phyloP scores from a whole-genome alignment of 2,113 vertebrate species.

The Pogona vitticeps region DNA sequence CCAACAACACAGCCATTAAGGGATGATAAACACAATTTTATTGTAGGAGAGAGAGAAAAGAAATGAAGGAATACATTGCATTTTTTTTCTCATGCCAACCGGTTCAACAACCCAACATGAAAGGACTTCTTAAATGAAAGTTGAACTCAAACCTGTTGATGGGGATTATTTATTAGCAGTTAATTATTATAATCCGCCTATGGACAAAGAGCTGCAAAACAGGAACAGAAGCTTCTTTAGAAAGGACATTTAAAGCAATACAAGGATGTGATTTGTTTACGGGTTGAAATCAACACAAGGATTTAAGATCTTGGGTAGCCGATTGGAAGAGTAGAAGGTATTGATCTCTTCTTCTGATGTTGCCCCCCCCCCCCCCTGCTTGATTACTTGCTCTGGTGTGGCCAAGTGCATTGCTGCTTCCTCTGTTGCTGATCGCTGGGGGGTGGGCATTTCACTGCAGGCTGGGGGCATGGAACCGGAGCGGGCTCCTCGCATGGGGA shows the following conservation, averaged over 20 bases:
- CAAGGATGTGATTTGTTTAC: neutral
- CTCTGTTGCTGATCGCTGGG: neutral
- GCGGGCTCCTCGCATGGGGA: neutral
- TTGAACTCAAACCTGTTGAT: too few relatives aligned
- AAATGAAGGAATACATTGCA: neutral
- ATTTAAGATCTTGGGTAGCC: too few relatives aligned
- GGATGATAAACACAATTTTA: neutral
- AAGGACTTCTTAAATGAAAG: neutral
- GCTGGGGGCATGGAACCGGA: neutral
- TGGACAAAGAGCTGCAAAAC: neutral
- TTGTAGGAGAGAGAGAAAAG: neutral
- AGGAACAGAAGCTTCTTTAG: neutral
- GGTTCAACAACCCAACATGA: neutral
- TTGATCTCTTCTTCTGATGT: neutral
- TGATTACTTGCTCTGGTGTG: neutral
- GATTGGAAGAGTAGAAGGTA: neutral
- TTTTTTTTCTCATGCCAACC: neutral
- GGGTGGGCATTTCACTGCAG: neutral
- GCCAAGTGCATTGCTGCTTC: constrained; percentile 13
- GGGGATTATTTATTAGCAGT: neutral
- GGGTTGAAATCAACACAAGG: neutral
- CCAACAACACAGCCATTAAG: neutral
- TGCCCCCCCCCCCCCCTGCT: neutral
- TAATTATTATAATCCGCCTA: neutral
- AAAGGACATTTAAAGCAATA: neutral